These are phyloP conservation scores for Australoheros scitulus DNA, from an alignment of 2,113 vertebrate genomes.

Conservation along the genomic window DNA sequence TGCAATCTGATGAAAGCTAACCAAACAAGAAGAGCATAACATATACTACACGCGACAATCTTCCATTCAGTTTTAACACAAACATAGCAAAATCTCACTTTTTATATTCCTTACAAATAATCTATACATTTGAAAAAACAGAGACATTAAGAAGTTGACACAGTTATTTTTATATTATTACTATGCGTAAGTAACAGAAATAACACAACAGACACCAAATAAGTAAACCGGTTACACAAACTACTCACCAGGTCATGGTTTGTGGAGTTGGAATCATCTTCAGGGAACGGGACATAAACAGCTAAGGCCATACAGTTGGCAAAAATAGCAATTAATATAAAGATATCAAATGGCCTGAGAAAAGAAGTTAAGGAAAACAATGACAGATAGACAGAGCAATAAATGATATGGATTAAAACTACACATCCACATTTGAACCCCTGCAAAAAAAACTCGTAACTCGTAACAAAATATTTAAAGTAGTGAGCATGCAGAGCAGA, in stretches of 20 bases:
- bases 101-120: background rate
- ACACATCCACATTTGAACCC: background rate
- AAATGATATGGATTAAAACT: background rate
- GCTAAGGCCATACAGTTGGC: constrained; percentile 99
- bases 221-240: background rate
- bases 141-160: background rate
- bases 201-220: background rate
- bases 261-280: constrained; percentile 99
- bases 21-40: background rate
- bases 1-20: background rate
- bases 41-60: background rate
- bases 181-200: background rate
- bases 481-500: background rate
- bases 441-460: too few relatives aligned
- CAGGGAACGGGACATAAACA: constrained; percentile 98
- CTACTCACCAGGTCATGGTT: constrained; percentile 99
- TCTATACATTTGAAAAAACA: background rate
- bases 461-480: background rate
- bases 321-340: constrained; percentile 99
- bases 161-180: background rate
- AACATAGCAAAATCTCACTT: background rate
- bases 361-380: constrained; percentile 84
- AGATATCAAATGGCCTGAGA: constrained; percentile 99
- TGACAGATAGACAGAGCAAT: background rate
- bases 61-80: background rate